Evolutionary conservation across 2,797 vertebrate species (phyloP).

Genomic region (Urophycis tenuis): DNA sequence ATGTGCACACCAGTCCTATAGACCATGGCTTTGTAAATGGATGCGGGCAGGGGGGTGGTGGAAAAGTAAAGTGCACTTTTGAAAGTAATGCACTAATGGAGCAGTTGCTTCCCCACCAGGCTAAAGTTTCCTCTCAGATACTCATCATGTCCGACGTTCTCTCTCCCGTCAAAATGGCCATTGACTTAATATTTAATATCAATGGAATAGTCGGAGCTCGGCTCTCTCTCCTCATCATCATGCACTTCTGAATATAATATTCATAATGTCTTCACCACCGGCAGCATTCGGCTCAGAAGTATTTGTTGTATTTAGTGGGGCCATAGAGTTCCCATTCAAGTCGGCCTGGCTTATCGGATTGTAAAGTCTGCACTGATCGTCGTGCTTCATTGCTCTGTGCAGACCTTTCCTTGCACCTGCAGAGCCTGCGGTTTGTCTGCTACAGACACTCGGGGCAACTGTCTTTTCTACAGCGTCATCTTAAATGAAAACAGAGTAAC

Average conservation of each 20-base stretch:
- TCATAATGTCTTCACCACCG: background rate
- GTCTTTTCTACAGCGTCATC: background rate
- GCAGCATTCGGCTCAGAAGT: background rate
- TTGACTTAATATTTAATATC: background rate
- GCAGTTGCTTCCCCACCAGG: background rate
- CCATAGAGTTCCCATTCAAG: background rate
- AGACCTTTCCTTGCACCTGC: background rate
- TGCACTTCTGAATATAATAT: too few relatives aligned
- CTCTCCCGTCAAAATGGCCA: background rate
- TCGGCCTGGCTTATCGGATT: background rate
- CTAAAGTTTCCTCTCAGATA: background rate
- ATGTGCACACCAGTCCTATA: too few relatives aligned
- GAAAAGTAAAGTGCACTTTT: too few relatives aligned
- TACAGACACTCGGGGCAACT: background rate
- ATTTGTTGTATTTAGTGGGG: background rate
- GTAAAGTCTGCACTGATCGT: too few relatives aligned
- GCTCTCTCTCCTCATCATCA: too few relatives aligned
- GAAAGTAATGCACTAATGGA: background rate
- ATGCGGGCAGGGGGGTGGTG: too few relatives aligned
- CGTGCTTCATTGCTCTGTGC: background rate
- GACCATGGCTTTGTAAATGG: too few relatives aligned
- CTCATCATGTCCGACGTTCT: background rate
- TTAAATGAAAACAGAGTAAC: background rate
- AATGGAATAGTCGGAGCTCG: background rate
- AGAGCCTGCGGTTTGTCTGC: background rate